Evolutionary conservation across 2,113 vertebrate genomes (phyloP).

Genomic region (Clarias batrachus): DNA sequence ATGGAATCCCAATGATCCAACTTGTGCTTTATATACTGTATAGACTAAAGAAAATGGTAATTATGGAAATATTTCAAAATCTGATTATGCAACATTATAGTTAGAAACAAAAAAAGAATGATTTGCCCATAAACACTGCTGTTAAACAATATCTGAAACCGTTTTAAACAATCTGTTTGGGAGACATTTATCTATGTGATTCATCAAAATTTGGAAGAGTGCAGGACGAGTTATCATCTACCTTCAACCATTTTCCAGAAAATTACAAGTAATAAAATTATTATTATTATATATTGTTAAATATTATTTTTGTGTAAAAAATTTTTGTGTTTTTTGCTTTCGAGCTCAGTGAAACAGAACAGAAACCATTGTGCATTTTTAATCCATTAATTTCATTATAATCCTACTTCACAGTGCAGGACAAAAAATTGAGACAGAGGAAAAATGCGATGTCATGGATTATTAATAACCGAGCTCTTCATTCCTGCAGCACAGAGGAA

Average conservation of each 20-base stretch:
- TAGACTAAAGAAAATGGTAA: background rate
- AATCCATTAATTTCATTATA: constrained; percentile 2
- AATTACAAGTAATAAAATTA: background rate
- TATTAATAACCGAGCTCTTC: constrained; percentile 49
- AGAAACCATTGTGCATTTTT: background rate
- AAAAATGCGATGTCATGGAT: constrained; percentile 43
- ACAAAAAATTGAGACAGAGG: constrained; percentile 2
- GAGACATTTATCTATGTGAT: background rate
- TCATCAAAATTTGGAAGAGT: background rate
- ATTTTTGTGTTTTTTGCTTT: background rate
- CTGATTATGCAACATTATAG: background rate
- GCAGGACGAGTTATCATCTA: background rate
- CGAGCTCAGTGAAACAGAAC: background rate
- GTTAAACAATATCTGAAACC: background rate
- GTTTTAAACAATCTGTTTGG: background rate
- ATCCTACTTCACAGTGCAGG: constrained; percentile 21
- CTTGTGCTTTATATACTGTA: background rate
- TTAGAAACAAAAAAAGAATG: background rate
- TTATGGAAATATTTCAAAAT: background rate
- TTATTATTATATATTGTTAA: background rate
- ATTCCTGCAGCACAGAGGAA: constrained; percentile 18
- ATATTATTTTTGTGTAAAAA: background rate
- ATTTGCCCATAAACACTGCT: background rate
- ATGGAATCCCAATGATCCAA: too few species aligned
- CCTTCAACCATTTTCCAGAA: background rate